A percentile compares a stretch with the other conserved stretches of the same genome.
Conservation (phyloP, 2,888 invertebrate genomes). For the Platycheirus rosarum region DNA sequence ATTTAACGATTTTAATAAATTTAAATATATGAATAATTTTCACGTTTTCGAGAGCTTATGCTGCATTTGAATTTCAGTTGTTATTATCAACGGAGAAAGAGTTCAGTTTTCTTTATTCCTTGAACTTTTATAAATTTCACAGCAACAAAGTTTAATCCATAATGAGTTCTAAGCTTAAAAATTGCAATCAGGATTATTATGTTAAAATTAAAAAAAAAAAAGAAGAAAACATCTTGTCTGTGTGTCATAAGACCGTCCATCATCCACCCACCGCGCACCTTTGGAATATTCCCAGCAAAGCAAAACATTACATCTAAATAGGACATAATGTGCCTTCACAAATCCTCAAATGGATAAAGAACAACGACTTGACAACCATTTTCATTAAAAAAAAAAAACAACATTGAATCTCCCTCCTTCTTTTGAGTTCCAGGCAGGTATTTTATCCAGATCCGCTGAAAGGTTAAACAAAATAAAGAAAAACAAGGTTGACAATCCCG, state of each 20-base stretch:
- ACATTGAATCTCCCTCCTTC: constrained; percentile 21
- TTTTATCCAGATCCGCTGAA: constrained; percentile 58
- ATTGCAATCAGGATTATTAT: constrained; percentile 41
- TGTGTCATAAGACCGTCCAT: constrained; percentile 33
- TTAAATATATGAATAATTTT: too few species aligned
- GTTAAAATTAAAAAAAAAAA: background rate
- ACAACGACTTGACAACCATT: constrained; percentile 66
- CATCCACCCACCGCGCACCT: constrained; percentile 31
- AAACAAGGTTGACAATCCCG: constrained; percentile 44
- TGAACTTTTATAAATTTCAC: background rate
- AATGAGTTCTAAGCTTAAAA: constrained; percentile 6
- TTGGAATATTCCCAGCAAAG: constrained; percentile 30
- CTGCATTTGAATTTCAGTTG: too few species aligned
- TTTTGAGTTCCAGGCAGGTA: constrained; percentile 17
- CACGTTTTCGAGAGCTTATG: too few species aligned
- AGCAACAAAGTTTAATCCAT: constrained; percentile 18
- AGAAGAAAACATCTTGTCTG: constrained; percentile 3
- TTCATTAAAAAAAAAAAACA: constrained; percentile 68
- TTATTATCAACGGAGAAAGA: too few species aligned
- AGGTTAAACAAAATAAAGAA: constrained; percentile 28
- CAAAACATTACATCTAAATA: constrained; percentile 55
- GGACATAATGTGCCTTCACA: constrained; percentile 63
- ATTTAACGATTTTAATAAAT: too few species aligned
- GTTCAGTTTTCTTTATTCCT: too few species aligned
- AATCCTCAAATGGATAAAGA: constrained; percentile 64